These are phyloP conservation scores for Maniola jurtina DNA, from an alignment of 1,140 invertebrate genomes.

Conservation along the genomic window DNA sequence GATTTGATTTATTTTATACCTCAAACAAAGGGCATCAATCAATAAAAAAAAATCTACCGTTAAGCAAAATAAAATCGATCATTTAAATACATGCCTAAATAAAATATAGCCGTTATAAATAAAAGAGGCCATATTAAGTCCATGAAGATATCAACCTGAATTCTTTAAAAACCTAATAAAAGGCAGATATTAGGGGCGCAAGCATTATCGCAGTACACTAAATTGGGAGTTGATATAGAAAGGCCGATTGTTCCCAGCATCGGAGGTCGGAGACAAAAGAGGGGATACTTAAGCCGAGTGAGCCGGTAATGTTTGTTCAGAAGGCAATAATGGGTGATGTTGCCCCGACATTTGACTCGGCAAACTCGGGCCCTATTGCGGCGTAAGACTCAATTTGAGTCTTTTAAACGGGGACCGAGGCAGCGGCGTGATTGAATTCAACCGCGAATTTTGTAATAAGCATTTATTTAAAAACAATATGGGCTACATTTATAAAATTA, in stretches of 20 bases:
- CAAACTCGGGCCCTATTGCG: slow-evolving; percentile 42
- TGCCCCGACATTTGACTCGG: slow-evolving; percentile 57
- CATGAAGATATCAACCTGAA: not conserved
- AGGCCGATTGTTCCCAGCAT: slow-evolving; percentile 33
- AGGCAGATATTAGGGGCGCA: not conserved
- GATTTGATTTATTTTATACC: no score
- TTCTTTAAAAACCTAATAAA: not conserved
- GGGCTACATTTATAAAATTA: no score
- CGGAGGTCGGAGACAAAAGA: slow-evolving; percentile 43
- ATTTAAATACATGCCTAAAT: no score
- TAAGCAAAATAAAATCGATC: no score
- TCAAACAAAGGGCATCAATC: no score
- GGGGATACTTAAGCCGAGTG: slow-evolving; percentile 46
- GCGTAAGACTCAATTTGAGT: slow-evolving; percentile 22
- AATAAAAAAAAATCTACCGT: no score
- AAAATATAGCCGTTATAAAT: no score
- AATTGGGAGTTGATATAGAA: slow-evolving; percentile 28
- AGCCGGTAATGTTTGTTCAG: slow-evolving; percentile 57
- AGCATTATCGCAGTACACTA: slow-evolving; percentile 14
- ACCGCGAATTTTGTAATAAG: not conserved
- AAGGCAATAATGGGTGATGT: slow-evolving; percentile 64
- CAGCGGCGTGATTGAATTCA: not conserved
- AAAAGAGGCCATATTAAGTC: no score
- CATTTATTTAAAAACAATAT: not conserved
- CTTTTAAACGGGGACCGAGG: slow-evolving; percentile 1